Base-by-base conservation (phyloP, 2,888 invertebrate species). In the Spatulosminthurus flaviceps region DNA sequence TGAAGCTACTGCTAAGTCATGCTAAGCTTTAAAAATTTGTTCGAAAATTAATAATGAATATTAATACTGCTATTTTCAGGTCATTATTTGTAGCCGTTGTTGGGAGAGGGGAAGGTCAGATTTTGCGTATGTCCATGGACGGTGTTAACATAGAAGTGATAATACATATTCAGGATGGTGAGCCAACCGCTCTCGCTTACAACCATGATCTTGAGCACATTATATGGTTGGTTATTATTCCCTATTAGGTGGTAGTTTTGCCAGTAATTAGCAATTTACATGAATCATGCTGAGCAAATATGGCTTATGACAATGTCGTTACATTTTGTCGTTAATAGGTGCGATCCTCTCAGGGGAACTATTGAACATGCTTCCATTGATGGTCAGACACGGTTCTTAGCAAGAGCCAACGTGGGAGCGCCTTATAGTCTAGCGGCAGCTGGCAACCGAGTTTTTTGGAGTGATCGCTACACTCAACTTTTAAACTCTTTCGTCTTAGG, bases 111-210 rank as follows among this genome's bases (percentile, higher is more conserved):
- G 81, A 82, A 66, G 85, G 83, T 34, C 80, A 82, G 77, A 92
- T 95, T 41, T 92, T 93, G 86, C 90, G 91, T 79, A 89, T 93
- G 80, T 89, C 91, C 0, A 90, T 95, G 88, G 92, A 92, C 84
- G 95, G 94, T 0, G 87, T 88, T 0, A 90, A 89, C 19, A 86
- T 88, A 72, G 87, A 87, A 1, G 89, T 89, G 80, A 81, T 89
- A 0, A 86, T 89, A 1, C 89, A 89, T 61, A 85, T 87, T 2
- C 83, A 90, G 13, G 29, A 87, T 86, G 90, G 92, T 72, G 90
- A 92, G 13, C 88, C 88, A 81, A 84, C 92, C 41, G 87, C 88
- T 81, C 87, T 90, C 83, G 86, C 84, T 86, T 93, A 92, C 86
- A 91, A 92, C 81, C 87, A 88, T 16, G 88, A 90, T 24, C 86